These are phyloP conservation scores for Melitaea cinxia DNA, from an alignment of 1,140 invertebrate genomes.

Conservation along the genomic window DNA sequence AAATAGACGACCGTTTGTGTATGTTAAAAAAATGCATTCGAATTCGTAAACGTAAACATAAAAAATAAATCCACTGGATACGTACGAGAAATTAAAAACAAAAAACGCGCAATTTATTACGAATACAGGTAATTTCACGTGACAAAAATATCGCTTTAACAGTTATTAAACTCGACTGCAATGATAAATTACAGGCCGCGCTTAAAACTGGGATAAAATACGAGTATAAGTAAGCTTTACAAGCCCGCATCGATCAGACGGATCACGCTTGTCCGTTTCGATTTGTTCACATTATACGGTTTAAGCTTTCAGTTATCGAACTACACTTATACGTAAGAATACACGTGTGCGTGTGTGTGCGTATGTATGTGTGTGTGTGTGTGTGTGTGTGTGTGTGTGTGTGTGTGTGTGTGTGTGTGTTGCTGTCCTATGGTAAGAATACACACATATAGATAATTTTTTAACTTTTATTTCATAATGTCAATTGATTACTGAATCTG, in stretches of 20 bases:
- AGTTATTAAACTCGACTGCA: not conserved
- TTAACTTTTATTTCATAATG: no score
- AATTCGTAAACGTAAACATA: no score
- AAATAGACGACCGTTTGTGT: no score
- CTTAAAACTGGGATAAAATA: conserved; percentile 26
- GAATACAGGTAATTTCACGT: conserved; percentile 1
- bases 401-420: no score
- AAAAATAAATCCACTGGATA: not conserved
- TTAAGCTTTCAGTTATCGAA: no score
- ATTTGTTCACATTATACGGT: conserved; percentile 17
- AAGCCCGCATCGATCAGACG: conserved; percentile 27
- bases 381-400: no score
- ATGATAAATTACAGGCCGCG: conserved; percentile 18
- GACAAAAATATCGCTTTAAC: conserved; percentile 1
- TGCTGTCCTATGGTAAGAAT: no score
- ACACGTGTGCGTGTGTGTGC: conserved; percentile 1
- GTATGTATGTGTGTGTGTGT: not conserved
- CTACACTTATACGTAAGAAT: not conserved
- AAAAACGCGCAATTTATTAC: not conserved
- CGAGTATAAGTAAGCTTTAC: conserved; percentile 23
- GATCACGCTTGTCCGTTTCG: conserved; percentile 33
- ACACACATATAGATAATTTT: no score
- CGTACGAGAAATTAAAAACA: not conserved
- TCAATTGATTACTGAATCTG: no score
- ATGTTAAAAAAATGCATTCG: no score